These are phyloP conservation scores for Tortricodes alternella DNA, from an alignment of 2,888 invertebrate species.

Conservation along the genomic window DNA sequence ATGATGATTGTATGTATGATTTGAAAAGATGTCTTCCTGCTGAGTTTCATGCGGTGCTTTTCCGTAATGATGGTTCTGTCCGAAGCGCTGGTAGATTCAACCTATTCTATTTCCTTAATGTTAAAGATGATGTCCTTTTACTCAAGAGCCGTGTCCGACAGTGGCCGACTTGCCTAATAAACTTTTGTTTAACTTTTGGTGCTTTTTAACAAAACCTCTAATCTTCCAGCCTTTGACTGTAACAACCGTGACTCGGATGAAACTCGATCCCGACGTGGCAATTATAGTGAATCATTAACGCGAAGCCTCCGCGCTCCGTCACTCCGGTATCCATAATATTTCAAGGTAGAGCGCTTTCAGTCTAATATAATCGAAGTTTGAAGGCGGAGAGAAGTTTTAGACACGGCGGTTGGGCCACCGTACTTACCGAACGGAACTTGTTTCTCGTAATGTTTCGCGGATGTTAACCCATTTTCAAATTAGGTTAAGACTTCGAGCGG, in stretches of 20 bases:
- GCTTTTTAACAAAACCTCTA: too few relatives aligned
- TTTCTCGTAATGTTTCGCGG: constrained; percentile 22
- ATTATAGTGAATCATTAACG: constrained; percentile 24
- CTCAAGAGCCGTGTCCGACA: too few relatives aligned
- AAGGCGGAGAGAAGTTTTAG: constrained; percentile 50
- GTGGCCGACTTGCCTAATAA: too few relatives aligned
- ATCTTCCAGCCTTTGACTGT: too few relatives aligned
- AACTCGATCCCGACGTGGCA: constrained; percentile 10
- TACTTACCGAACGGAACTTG: constrained; percentile 45
- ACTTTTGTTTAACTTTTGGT: too few relatives aligned
- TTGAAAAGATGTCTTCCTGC: too few relatives aligned
- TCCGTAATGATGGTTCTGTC: too few relatives aligned
- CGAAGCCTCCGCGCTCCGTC: constrained; percentile 8
- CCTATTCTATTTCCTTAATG: too few relatives aligned
- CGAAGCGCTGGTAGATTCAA: too few relatives aligned
- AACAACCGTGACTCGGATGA: neutral
- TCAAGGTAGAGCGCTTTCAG: constrained; percentile 66
- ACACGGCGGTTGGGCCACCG: constrained; percentile 54
- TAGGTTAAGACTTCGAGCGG: neutral
- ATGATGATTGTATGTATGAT: too few relatives aligned
- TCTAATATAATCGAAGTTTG: constrained; percentile 64
- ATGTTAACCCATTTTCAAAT: constrained; percentile 2
- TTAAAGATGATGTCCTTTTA: too few relatives aligned
- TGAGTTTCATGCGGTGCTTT: too few relatives aligned
- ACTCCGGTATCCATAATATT: constrained; percentile 50